Evolutionary conservation across 2,797 vertebrate genomes (phyloP).

Genomic region (Spizella passerina): DNA sequence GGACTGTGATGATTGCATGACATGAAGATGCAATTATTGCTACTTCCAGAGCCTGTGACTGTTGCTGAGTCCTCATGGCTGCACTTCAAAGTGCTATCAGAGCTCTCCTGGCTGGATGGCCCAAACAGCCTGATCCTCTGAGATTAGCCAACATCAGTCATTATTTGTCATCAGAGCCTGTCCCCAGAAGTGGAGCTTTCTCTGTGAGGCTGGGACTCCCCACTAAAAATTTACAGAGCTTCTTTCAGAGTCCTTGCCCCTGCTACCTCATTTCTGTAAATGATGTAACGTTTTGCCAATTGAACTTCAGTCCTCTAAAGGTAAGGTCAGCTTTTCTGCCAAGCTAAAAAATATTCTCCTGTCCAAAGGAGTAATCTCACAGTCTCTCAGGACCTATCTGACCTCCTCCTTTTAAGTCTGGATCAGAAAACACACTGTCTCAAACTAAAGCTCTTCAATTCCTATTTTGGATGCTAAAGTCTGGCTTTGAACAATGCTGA

Average conservation of each 20-base stretch:
- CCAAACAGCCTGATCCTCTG: background rate
- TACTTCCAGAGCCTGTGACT: background rate
- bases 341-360: background rate
- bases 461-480: background rate
- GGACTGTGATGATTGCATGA: background rate
- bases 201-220: background rate
- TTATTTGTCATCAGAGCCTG: background rate
- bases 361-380: background rate
- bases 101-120: background rate
- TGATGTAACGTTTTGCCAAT: background rate
- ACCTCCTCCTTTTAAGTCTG: background rate
- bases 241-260: background rate
- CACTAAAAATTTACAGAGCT: background rate
- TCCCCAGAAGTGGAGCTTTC: background rate
- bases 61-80: background rate
- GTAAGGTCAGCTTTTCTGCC: background rate
- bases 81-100: background rate
- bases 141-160: background rate
- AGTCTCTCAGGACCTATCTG: background rate
- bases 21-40: background rate
- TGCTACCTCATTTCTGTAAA: background rate
- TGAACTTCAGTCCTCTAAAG: background rate
- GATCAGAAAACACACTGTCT: background rate
- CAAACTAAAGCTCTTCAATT: background rate
- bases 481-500: background rate